These are phyloP conservation scores for Orthosia incerta DNA, from an alignment of 2,888 invertebrate species.

Conservation along the genomic window DNA sequence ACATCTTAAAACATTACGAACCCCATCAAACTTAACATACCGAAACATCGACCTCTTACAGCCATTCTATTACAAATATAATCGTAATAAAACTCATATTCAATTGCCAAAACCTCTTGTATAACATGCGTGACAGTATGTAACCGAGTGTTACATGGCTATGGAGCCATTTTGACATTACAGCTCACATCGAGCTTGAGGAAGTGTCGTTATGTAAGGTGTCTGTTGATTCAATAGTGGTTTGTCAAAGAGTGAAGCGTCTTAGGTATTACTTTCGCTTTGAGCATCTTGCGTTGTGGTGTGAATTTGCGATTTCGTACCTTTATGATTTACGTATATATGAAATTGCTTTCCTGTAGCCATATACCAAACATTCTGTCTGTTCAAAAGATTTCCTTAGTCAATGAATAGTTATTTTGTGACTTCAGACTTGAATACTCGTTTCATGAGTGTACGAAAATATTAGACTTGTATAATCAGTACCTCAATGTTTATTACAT, in stretches of 20 bases:
- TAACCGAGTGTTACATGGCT: slow-evolving; percentile 36
- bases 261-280: slow-evolving; percentile 38
- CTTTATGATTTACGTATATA: neutral
- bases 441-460: neutral
- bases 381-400: neutral
- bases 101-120: slow-evolving; percentile 35
- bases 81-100: slow-evolving; percentile 25
- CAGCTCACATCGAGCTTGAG: slow-evolving; percentile 16
- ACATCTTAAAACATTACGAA: neutral
- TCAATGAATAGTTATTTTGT: too few species aligned
- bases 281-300: neutral
- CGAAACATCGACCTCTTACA: neutral
- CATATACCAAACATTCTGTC: neutral
- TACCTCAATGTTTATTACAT: slow-evolving; percentile 8
- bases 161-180: slow-evolving; percentile 45
- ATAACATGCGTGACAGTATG: slow-evolving; percentile 52
- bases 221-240: slow-evolving; percentile 45
- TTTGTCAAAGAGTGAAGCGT: slow-evolving; percentile 29
- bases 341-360: neutral
- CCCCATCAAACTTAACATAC: neutral
- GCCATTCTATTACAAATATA: slow-evolving; percentile 28
- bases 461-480: neutral
- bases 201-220: slow-evolving; percentile 45
- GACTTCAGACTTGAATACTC: neutral
- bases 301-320: slow-evolving; percentile 2